Percentiles rank a stretch among this genome's conserved stretches.
phyloP scores from a whole-genome alignment of 2,113 vertebrate genomes.

The Misgurnus mizolepis region DNA sequence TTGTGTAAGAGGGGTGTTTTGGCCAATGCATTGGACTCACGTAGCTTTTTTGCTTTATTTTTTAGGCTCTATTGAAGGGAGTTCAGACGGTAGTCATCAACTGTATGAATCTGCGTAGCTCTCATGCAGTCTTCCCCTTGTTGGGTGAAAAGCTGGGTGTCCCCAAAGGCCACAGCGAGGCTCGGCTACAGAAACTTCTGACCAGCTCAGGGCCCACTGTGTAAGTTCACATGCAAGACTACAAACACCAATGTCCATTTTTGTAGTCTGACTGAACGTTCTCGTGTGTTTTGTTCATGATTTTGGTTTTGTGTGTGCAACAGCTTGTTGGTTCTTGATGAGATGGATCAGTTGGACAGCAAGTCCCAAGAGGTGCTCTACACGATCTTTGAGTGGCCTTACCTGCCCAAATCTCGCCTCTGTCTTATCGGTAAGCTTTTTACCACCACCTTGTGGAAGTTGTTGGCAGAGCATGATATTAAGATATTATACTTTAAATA shows the following conservation, averaged over 20 bases:
- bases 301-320: conserved; percentile 12
- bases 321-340: conserved; percentile 91
- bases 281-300: too few relatives aligned
- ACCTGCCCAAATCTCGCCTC: conserved; percentile 80
- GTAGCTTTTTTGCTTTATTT: not conserved
- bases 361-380: conserved; percentile 93
- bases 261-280: not conserved
- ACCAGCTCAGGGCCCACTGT: conserved; percentile 78
- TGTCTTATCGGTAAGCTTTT: conserved; percentile 85
- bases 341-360: conserved; percentile 96
- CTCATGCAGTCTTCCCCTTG: conserved; percentile 83
- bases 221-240: conserved; percentile 76
- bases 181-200: conserved; percentile 79
- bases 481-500: not conserved
- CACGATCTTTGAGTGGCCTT: conserved; percentile 93
- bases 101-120: conserved; percentile 89
- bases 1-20: too few relatives aligned
- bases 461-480: too few relatives aligned
- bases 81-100: conserved; percentile 82
- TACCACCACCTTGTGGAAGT: not conserved
- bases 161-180: conserved; percentile 57
- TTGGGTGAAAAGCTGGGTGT: conserved; percentile 78
- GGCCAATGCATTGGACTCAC: not conserved
- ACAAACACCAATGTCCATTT: too few relatives aligned
- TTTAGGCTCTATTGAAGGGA: conserved; percentile 73